phyloP scores from a whole-genome alignment of 1,140 invertebrate genomes.

The Pristionchus pacificus region DNA sequence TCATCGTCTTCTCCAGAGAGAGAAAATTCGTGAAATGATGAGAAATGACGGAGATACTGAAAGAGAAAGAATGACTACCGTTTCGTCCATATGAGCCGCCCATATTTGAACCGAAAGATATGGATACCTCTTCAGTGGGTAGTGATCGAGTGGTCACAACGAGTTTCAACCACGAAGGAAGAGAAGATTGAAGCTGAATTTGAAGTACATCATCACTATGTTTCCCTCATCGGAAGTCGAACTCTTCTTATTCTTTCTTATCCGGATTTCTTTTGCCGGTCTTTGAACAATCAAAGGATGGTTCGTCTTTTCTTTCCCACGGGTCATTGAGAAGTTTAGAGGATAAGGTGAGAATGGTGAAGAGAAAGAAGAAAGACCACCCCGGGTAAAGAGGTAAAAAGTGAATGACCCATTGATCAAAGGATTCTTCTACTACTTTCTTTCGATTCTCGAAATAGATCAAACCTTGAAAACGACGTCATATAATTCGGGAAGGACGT shows the following conservation, averaged over 20 bases:
- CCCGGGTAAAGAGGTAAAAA: too few relatives aligned
- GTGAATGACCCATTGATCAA: too few relatives aligned
- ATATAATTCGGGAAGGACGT: constrained; percentile 5
- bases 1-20: constrained; percentile 10
- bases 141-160: constrained; percentile 17
- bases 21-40: constrained; percentile 13
- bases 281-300: too few relatives aligned
- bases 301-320: too few relatives aligned
- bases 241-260: too few relatives aligned
- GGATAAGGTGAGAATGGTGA: not conserved
- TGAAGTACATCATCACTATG: constrained; percentile 5
- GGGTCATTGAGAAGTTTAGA: not conserved
- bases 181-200: constrained; percentile 13
- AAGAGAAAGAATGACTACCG: too few relatives aligned
- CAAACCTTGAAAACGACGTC: constrained; percentile 13
- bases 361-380: not conserved
- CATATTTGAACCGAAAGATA: constrained; percentile 4
- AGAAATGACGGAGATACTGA: not conserved
- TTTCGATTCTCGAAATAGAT: not conserved
- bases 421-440: too few relatives aligned
- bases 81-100: too few relatives aligned
- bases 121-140: not conserved
- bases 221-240: not conserved
- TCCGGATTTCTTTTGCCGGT: too few relatives aligned
- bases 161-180: constrained; percentile 27